These are phyloP conservation scores for Aphaenogaster ashmeadi DNA, from an alignment of 1,140 invertebrate genomes.

Conservation along the genomic window DNA sequence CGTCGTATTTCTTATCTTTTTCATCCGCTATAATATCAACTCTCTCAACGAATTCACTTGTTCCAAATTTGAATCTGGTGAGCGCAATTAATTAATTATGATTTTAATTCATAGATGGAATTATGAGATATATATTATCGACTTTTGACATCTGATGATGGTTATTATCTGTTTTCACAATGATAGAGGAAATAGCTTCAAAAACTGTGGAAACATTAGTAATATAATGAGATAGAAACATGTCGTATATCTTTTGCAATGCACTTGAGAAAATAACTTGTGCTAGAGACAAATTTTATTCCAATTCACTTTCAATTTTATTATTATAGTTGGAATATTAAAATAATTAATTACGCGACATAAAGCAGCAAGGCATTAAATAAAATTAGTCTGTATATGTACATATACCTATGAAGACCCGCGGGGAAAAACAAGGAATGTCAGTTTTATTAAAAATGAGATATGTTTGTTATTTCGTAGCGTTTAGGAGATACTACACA, in stretches of 20 bases:
- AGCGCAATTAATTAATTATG: conserved; percentile 48
- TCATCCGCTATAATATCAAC: conserved; percentile 3
- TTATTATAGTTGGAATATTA: neutral
- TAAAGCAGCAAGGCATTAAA: neutral
- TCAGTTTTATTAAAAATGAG: too few relatives aligned
- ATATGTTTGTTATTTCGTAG: too few relatives aligned
- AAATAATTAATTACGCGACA: neutral
- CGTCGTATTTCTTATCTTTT: conserved; percentile 43
- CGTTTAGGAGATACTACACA: too few relatives aligned
- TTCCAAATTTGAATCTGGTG: conserved; percentile 12
- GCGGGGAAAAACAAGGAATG: too few relatives aligned
- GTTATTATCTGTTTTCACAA: neutral
- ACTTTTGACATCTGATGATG: neutral
- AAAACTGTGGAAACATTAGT: neutral
- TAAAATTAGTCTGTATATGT: neutral
- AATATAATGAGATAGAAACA: neutral
- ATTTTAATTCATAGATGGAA: neutral
- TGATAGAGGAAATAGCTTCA: neutral
- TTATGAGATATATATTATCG: neutral
- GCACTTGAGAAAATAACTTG: neutral
- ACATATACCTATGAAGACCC: too few relatives aligned
- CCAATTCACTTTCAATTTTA: neutral
- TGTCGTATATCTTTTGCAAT: neutral
- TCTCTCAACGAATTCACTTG: conserved; percentile 17
- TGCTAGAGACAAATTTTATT: neutral